Evolutionary conservation across 2,113 vertebrate species (phyloP), one percentile per base, ranked within the genome.

Genomic region (Ictidomys tridecemlineatus): DNA sequence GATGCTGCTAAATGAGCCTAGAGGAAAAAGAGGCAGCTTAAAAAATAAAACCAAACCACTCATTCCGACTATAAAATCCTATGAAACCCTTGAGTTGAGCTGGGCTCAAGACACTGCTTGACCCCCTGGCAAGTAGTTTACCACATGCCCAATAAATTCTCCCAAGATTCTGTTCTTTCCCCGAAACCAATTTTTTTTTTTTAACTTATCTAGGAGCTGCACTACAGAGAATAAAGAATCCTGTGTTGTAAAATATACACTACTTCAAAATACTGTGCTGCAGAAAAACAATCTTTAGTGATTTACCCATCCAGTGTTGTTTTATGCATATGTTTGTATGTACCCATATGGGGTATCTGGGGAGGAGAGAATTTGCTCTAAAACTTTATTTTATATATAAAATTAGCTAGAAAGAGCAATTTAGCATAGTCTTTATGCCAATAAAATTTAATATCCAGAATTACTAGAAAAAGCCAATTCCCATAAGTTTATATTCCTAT

Each of bases 341-440:
- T 11, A 14, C 28, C 37, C 28, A 9, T 32, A 45, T 37, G 26
- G 63, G 48, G 20, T 34, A 12, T 39, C 5, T 9, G 28, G 24
- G 65, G 8, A 32, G 65, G 65, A 5, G 65, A 34, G 8, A 91
- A 51, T 83, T 4, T 26, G 20, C 39, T 48, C 42, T 91, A 86
- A 28, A 83, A 79, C 8, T 61, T 85, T 51, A 85, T 82, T 95
- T 85, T 87, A 88, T 39, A 88, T n/a, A 91, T 42, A 67, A 85
- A 86, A 90, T 86, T 58, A 45, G 20, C 39, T 67, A 80, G 86
- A 92, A 92, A 56, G 24, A 77, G 20, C 28, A 72, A 87, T 82
- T 69, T 79, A 63, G 39, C n/a, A 84, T n/a, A 65, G 13, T 76
- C 89, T 76, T 78, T 82, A 51, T 34, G 28, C 45, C 97, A 89